Percentiles rank a stretch among this genome's conserved stretches.
phyloP scores from a whole-genome alignment of 2,113 vertebrate genomes.

The Paramormyrops kingsleyae region DNA sequence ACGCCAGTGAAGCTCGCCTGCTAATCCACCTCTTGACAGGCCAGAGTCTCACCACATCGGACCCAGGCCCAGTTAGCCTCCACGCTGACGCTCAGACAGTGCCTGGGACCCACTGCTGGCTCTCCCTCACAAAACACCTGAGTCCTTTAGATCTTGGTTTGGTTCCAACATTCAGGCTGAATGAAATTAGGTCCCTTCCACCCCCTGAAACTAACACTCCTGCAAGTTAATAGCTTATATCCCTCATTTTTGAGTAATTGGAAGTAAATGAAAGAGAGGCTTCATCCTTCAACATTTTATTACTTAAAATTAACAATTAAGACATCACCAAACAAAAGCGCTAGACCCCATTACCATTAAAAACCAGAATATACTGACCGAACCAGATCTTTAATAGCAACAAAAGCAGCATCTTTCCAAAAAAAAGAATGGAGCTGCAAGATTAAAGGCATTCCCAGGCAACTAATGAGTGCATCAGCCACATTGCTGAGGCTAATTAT shows the following conservation, averaged over 20 bases:
- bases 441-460: not conserved
- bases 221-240: not conserved
- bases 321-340: not conserved
- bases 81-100: not conserved
- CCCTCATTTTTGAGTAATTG: not conserved
- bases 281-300: not conserved
- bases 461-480: not conserved
- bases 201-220: not conserved
- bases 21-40: conserved; percentile 30
- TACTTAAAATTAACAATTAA: conserved; percentile 10
- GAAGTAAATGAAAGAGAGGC: not conserved
- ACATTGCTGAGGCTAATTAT: not conserved
- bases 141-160: not conserved
- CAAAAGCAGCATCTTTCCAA: not conserved
- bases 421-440: not conserved
- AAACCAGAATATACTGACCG: not conserved
- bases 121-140: not conserved
- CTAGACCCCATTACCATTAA: not conserved
- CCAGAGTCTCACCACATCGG: not conserved
- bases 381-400: not conserved
- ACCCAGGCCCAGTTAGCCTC: not conserved
- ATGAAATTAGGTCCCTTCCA: not conserved
- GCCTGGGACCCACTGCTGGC: not conserved
- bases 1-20: not conserved
- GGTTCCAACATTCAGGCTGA: not conserved